Evolutionary conservation across 2,113 vertebrate species (phyloP).

Genomic region (Gallinago paraguaiae): DNA sequence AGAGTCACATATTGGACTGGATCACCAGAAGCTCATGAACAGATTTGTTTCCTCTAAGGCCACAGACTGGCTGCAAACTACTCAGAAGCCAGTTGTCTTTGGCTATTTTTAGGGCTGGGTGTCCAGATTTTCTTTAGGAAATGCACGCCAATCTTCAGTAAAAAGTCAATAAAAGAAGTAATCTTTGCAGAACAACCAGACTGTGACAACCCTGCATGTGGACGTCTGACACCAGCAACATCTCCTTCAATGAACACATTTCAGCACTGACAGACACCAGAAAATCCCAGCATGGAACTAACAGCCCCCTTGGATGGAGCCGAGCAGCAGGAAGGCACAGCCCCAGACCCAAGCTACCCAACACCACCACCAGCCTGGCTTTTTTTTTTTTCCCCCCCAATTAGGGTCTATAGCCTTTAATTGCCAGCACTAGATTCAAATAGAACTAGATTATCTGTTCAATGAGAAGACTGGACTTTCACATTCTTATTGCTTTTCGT

Average conservation of each 20-base stretch:
- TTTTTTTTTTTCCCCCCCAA: not conserved
- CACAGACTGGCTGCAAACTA: constrained; percentile 57
- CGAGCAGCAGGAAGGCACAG: not conserved
- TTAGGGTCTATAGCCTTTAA: not conserved
- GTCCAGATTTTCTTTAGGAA: constrained; percentile 61
- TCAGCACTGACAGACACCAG: constrained; percentile 28
- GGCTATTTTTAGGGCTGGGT: constrained; percentile 53
- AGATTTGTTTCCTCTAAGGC: constrained; percentile 65
- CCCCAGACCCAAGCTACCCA: not conserved
- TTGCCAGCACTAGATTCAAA: not conserved
- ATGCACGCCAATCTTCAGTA: constrained; percentile 44
- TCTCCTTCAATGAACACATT: not conserved
- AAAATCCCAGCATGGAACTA: not conserved
- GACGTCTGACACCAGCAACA: constrained; percentile 40
- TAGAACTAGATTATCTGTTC: not conserved
- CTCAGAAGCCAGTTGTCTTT: constrained; percentile 41
- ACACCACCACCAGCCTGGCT: not conserved
- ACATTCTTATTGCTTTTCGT: not conserved
- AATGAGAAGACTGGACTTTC: not conserved
- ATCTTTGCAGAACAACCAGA: constrained; percentile 45
- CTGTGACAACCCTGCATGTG: constrained; percentile 10
- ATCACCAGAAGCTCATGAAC: constrained; percentile 27
- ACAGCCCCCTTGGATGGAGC: not conserved
- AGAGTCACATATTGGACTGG: not conserved
- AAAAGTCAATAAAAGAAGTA: constrained; percentile 23